phyloP scores from a whole-genome alignment of 2,113 vertebrate genomes.

The Galemys pyrenaicus region DNA sequence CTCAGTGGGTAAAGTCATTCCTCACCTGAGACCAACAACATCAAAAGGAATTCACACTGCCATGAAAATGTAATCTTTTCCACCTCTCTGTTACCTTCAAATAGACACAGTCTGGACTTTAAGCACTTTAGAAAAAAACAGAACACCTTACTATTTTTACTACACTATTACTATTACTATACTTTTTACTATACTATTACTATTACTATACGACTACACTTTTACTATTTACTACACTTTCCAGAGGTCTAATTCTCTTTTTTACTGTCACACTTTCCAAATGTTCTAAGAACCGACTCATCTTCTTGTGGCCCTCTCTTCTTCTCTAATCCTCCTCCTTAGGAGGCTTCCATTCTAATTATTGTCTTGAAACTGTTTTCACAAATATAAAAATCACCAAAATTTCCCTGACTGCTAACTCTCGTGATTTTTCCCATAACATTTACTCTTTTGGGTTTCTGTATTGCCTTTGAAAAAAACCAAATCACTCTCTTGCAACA shows the following conservation, averaged over 20 bases:
- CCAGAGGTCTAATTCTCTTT: background rate
- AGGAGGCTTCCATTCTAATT: background rate
- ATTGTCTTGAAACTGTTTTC: background rate
- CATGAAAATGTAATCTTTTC: background rate
- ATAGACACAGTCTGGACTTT: background rate
- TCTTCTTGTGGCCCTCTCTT: background rate
- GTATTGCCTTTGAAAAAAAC: background rate
- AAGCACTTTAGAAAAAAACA: background rate
- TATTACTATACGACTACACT: too few species aligned
- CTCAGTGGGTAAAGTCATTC: background rate
- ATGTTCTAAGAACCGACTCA: background rate
- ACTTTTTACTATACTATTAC: too few species aligned
- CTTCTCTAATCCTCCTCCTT: background rate
- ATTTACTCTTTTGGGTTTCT: background rate
- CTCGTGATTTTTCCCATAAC: background rate
- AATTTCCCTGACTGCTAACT: background rate
- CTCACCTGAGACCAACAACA: background rate
- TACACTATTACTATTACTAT: too few species aligned
- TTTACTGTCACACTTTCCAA: background rate
- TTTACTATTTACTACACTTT: too few species aligned
- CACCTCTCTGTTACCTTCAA: background rate
- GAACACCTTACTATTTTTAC: background rate
- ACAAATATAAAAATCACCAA: background rate
- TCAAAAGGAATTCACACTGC: background rate
- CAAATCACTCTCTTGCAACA: background rate